Percentiles rank a stretch among this genome's conserved stretches.
These are phyloP conservation scores for Himalopsyche japonica DNA, from an alignment of 2,888 invertebrate species.

Conservation along the genomic window DNA sequence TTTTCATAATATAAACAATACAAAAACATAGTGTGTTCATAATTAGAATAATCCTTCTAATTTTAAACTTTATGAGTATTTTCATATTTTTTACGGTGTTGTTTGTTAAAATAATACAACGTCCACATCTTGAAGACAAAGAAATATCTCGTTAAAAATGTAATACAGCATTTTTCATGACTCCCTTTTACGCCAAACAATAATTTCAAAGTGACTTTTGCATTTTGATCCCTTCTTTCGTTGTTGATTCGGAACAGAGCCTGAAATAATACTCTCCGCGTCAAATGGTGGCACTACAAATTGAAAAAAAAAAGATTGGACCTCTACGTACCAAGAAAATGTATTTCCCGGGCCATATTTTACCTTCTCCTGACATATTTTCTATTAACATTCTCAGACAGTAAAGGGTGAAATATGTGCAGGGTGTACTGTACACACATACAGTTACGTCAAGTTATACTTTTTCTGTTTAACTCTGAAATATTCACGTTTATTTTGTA, in stretches of 20 bases:
- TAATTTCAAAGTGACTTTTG: neutral
- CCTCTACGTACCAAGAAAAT: neutral
- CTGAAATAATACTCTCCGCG: neutral
- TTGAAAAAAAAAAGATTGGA: neutral
- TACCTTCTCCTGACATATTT: slow-evolving; percentile 29
- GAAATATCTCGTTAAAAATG: neutral
- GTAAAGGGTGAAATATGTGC: slow-evolving; percentile 15
- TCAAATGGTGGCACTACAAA: neutral
- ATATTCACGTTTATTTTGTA: neutral
- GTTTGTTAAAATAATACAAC: too few relatives aligned
- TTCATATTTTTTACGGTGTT: too few relatives aligned
- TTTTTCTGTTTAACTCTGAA: neutral
- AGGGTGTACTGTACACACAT: neutral
- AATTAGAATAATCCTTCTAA: too few relatives aligned
- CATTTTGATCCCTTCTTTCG: neutral
- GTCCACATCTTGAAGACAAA: too few relatives aligned
- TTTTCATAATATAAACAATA: too few relatives aligned
- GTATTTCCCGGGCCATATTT: slow-evolving; percentile 23
- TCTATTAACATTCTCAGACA: slow-evolving; percentile 30
- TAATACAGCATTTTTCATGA: neutral
- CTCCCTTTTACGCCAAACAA: neutral
- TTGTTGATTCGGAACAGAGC: neutral
- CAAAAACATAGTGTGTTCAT: too few relatives aligned
- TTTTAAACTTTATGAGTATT: too few relatives aligned
- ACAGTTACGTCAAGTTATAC: neutral